phyloP scores from a whole-genome alignment of 1,140 invertebrate species.

The Hypothenemus hampei region DNA sequence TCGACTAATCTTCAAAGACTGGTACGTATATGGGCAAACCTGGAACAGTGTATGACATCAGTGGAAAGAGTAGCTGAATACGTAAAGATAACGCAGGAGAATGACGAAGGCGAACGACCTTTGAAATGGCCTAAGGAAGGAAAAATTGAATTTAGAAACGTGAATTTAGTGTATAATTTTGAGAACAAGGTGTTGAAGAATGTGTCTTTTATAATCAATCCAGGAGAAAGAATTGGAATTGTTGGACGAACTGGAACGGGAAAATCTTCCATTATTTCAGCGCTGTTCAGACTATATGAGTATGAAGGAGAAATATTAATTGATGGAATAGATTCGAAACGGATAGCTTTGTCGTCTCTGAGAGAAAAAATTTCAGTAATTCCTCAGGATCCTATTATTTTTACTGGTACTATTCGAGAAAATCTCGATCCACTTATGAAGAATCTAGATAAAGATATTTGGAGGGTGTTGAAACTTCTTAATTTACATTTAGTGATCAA shows the following conservation, averaged over 20 bases:
- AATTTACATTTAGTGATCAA: constrained; percentile 21
- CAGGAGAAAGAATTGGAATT: constrained; percentile 65
- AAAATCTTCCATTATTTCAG: constrained; percentile 71
- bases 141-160: constrained; percentile 60
- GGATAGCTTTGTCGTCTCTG: constrained; percentile 63
- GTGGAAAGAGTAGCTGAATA: constrained; percentile 75
- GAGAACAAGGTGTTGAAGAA: constrained; percentile 65
- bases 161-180: constrained; percentile 60
- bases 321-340: constrained; percentile 54
- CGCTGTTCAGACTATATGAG: constrained; percentile 59
- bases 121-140: constrained; percentile 69
- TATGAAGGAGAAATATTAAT: constrained; percentile 53
- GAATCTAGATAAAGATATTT: constrained; percentile 43
- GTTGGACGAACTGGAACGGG: constrained; percentile 79
- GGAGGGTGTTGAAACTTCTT: constrained; percentile 36
- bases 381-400: constrained; percentile 73
- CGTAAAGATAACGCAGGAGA: constrained; percentile 47
- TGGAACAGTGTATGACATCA: constrained; percentile 74
- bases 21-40: constrained; percentile 55
- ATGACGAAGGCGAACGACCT: constrained; percentile 44
- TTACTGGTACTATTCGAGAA: constrained; percentile 48
- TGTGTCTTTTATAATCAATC: constrained; percentile 58
- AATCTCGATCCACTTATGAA: constrained; percentile 61
- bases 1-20: constrained; percentile 60
- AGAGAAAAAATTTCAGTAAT: constrained; percentile 76